phyloP scores from a whole-genome alignment of 2,797 vertebrate genomes.

The Anguilla pacifica region DNA sequence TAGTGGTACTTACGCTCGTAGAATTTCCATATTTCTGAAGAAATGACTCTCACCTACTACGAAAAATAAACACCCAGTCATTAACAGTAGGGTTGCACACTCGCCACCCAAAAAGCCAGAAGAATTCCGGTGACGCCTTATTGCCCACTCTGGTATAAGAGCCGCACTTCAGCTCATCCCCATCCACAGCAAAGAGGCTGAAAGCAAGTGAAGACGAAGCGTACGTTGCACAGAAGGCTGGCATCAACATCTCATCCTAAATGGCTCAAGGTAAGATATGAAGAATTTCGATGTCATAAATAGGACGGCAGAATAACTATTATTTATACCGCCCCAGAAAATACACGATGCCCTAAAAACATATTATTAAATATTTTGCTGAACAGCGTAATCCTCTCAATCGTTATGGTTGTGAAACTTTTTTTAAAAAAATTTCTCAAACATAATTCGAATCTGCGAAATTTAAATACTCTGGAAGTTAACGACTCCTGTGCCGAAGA shows the following conservation, averaged over 20 bases:
- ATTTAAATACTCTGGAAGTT: neutral
- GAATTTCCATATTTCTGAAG: neutral
- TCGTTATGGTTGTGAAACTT: neutral
- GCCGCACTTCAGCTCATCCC: neutral
- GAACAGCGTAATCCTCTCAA: neutral
- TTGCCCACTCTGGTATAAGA: conserved; percentile 48
- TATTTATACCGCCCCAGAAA: neutral
- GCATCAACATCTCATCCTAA: conserved; percentile 36
- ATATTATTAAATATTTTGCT: neutral
- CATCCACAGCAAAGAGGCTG: neutral
- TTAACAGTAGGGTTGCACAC: neutral
- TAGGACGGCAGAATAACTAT: neutral
- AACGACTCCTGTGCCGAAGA: neutral
- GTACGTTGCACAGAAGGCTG: neutral
- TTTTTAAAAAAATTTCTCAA: too few relatives aligned
- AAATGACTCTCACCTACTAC: neutral
- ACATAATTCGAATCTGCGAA: too few relatives aligned
- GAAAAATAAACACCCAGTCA: neutral
- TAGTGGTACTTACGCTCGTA: too few relatives aligned
- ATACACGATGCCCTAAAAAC: neutral
- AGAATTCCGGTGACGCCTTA: conserved; percentile 14
- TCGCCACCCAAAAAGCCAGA: neutral
- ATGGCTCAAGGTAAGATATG: conserved; percentile 66
- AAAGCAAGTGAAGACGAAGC: neutral
- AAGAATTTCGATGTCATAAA: neutral